A percentile compares a stretch with the other conserved stretches of the same genome.
Conservation (phyloP, 2,113 vertebrate genomes). For the Amazona vittata region DNA sequence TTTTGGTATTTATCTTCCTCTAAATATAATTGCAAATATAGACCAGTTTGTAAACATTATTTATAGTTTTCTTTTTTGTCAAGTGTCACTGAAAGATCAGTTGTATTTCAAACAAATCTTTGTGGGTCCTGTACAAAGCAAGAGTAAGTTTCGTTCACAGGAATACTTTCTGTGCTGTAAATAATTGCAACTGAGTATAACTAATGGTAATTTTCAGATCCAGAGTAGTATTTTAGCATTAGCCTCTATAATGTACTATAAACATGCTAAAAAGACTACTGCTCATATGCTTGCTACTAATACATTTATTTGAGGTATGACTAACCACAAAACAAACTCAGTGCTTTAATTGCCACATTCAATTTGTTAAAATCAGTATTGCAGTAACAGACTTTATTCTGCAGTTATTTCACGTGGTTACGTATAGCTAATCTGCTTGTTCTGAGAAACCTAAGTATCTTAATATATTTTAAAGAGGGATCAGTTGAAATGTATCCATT, state of each 20-base stretch:
- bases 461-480: background rate
- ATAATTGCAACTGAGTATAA: background rate
- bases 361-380: background rate
- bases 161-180: background rate
- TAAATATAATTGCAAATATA: background rate
- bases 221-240: background rate
- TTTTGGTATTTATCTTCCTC: fast-evolving
- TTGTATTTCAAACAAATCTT: background rate
- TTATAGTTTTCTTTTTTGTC: background rate
- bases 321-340: background rate
- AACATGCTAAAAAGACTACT: background rate
- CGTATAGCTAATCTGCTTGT: background rate
- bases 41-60: background rate
- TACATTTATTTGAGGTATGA: background rate
- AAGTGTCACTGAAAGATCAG: background rate
- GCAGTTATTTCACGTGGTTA: background rate
- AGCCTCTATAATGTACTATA: background rate
- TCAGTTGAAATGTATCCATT: background rate
- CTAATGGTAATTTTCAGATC: background rate
- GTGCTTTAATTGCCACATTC: background rate
- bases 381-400: background rate
- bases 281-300: background rate
- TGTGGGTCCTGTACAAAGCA: background rate
- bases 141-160: background rate
- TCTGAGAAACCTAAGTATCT: background rate